Evolutionary conservation across 2,797 vertebrate genomes (phyloP).

Genomic region (Xenopus petersii): DNA sequence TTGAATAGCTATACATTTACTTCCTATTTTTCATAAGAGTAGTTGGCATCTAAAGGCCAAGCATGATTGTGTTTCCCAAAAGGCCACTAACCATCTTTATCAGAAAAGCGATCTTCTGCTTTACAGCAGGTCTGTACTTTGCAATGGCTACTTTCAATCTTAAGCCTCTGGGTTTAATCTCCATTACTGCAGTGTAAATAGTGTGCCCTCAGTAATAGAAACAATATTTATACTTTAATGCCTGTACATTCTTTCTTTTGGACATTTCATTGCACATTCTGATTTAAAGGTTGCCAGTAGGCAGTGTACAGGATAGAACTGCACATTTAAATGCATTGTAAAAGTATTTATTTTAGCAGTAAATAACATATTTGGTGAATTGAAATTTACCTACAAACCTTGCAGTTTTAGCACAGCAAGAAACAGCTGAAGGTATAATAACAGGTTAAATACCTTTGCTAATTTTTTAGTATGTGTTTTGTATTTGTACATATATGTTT

Average conservation of each 20-base stretch:
- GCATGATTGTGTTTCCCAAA: not conserved
- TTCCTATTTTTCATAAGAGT: conserved; percentile 38
- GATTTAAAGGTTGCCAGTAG: conserved; percentile 57
- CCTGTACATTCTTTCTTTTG: conserved; percentile 55
- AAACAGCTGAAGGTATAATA: not conserved
- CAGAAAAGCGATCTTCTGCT: conserved; percentile 46
- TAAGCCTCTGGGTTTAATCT: conserved; percentile 46
- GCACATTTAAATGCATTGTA: conserved; percentile 45
- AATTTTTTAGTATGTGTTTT: too few relatives aligned
- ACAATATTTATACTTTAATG: conserved; percentile 39
- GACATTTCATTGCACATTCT: conserved; percentile 58
- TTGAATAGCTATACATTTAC: conserved; percentile 44
- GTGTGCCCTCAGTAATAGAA: conserved; percentile 45
- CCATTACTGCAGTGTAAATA: conserved; percentile 45
- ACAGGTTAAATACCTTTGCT: conserved; percentile 23
- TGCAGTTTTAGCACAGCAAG: conserved; percentile 8
- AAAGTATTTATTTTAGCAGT: conserved; percentile 49
- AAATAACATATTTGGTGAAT: conserved; percentile 40
- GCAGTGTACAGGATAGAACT: conserved; percentile 45
- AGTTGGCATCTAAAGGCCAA: conserved; percentile 14
- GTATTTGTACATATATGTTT: too few relatives aligned
- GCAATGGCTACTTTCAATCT: conserved; percentile 8
- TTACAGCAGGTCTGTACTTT: conserved; percentile 10
- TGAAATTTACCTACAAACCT: conserved; percentile 25
- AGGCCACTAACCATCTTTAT: conserved; percentile 43